Percentiles rank a stretch among this genome's conserved stretches.
These are phyloP conservation scores for Cydia strobilella DNA, from an alignment of 1,140 invertebrate species.

Conservation along the genomic window DNA sequence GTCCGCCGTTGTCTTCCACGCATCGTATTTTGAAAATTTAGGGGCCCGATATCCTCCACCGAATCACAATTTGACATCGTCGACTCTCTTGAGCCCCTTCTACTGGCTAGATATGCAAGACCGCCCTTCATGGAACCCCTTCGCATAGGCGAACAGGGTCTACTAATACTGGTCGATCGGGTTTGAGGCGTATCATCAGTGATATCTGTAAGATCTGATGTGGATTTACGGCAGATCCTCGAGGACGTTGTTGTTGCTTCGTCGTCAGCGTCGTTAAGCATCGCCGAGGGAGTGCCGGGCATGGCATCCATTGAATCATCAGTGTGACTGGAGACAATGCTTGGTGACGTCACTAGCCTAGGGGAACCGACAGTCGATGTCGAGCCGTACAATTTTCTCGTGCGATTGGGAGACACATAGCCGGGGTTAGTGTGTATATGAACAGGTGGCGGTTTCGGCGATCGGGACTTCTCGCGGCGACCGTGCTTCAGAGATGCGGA, in stretches of 20 bases:
- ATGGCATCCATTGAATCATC: slow-evolving; percentile 71
- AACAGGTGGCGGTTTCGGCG: slow-evolving; percentile 74
- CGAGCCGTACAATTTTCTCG: slow-evolving; percentile 70
- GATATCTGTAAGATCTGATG: slow-evolving; percentile 86
- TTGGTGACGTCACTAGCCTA: slow-evolving; percentile 70
- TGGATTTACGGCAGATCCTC: slow-evolving; percentile 83
- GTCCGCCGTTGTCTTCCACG: slow-evolving; percentile 87
- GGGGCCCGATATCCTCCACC: slow-evolving; percentile 88
- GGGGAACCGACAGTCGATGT: slow-evolving; percentile 74
- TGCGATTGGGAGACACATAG: slow-evolving; percentile 76
- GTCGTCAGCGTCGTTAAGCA: slow-evolving; percentile 66
- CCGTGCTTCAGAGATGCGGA: slow-evolving; percentile 68
- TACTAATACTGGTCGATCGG: slow-evolving; percentile 82
- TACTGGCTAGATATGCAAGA: slow-evolving; percentile 87
- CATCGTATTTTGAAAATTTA: slow-evolving; percentile 88
- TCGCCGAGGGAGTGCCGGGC: slow-evolving; percentile 62
- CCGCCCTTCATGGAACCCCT: slow-evolving; percentile 84
- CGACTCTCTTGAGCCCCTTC: slow-evolving; percentile 85
- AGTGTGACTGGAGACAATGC: slow-evolving; percentile 76
- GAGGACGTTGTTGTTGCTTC: slow-evolving; percentile 69
- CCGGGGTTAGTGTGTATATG: slow-evolving; percentile 79
- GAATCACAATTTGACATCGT: slow-evolving; percentile 82
- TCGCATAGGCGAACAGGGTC: slow-evolving; percentile 81
- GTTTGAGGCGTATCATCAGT: slow-evolving; percentile 82
- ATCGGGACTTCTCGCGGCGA: slow-evolving; percentile 67